Evolutionary conservation across 2,888 invertebrate species (phyloP), one percentile per base, ranked within the genome.

Genomic region (Drosophila kanekoi): DNA sequence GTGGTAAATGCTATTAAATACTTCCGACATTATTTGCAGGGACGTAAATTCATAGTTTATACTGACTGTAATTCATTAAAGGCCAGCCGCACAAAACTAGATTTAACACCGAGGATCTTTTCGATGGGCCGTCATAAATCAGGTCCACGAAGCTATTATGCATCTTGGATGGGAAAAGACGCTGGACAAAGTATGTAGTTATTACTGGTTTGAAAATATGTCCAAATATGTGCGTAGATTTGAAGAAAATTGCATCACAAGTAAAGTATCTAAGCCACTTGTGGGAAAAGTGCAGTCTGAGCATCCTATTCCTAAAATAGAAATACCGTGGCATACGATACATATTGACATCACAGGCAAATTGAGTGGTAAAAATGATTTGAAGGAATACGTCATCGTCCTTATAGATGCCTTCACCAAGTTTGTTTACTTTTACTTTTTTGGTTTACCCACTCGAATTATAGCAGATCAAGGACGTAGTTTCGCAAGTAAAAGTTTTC

Each of bases 1-100:
- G 74, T 79, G 8, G 54, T 73, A 9, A 79, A 70, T 37, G 54
- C 59, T 4, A 56, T 72, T 14, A 71, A 65, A 40, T 56, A 72
- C 64, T 77, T 79, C 47, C 51, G 72, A 0, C 69, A 77, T 62
- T 79, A 79, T 53, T 64, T 74, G 71, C 58, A 48, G 18, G 47
- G 57, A 16, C 57, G 57, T 47, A 28, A 48, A 20, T 58, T 41
- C 49, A 8, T 58, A 1, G 58, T 58, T 4, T 58, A 33, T 14
- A 58, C 58, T 6, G 48, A 58, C 14, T 58, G 57, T 45, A 73
- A 65, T 51, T 58, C 58, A 0, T 41, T 69, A n/a, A 58, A 73
- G 38, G 14, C 66, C 2, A 56, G 56, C 9, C 47, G 57, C 14
- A 57, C 43, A 18, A 54, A 43, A 43, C 13, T 49, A 11, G 57